Evolutionary conservation across 1,140 invertebrate genomes (phyloP).

Genomic region (Heliconius nattereri): DNA sequence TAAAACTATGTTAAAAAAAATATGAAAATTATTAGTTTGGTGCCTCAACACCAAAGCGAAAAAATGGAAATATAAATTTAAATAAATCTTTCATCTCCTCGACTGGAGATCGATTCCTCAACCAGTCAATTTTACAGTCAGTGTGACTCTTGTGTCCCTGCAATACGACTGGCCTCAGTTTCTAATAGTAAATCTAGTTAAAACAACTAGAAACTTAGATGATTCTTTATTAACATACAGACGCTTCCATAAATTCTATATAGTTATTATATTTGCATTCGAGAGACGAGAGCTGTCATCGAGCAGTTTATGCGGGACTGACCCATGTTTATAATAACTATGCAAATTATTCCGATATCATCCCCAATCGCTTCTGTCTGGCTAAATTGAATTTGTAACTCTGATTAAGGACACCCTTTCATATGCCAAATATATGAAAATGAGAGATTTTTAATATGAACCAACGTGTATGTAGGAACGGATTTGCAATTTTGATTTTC

Average conservation of each 20-base stretch:
- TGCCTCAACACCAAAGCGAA: too few species aligned
- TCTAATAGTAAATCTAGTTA: neutral
- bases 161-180: too few species aligned
- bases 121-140: too few species aligned
- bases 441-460: slow-evolving; percentile 13
- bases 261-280: slow-evolving; percentile 57
- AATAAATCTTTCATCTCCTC: too few species aligned
- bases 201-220: neutral
- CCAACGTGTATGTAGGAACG: neutral
- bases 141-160: too few species aligned
- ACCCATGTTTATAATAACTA: slow-evolving; percentile 79
- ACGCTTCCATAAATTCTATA: slow-evolving; percentile 24
- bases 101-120: too few species aligned
- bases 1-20: too few species aligned
- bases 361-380: slow-evolving; percentile 61
- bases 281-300: slow-evolving; percentile 65
- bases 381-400: slow-evolving; percentile 78
- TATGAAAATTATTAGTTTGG: too few species aligned
- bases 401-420: slow-evolving; percentile 72
- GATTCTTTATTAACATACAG: neutral
- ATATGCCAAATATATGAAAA: slow-evolving; percentile 59
- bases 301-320: slow-evolving; percentile 69
- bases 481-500: slow-evolving; percentile 14
- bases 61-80: too few species aligned
- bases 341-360: slow-evolving; percentile 76